A percentile compares a stretch with the other conserved stretches of the same genome.
These are phyloP conservation scores for Cecidostiba fungosa DNA, from an alignment of 2,888 invertebrate species.

Conservation along the genomic window DNA sequence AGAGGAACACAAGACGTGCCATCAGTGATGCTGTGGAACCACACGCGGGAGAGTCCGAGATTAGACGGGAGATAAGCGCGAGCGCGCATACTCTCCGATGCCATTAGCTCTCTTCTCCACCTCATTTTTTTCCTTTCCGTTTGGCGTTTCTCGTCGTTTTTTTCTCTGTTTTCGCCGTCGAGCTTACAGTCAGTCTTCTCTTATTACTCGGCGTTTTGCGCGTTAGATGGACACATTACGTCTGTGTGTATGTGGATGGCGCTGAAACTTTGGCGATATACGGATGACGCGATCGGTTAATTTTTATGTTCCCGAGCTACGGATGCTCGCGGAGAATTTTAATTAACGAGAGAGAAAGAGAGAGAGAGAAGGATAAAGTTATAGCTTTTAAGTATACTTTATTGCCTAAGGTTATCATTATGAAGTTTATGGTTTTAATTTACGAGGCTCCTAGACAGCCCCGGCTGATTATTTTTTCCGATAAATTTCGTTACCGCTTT, in stretches of 20 bases:
- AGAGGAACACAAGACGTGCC: slow-evolving; percentile 1
- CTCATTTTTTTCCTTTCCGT: slow-evolving; percentile 15
- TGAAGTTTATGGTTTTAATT: slow-evolving; percentile 38
- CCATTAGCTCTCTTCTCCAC: slow-evolving; percentile 39
- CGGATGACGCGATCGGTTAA: slow-evolving; percentile 47
- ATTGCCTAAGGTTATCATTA: slow-evolving; percentile 41
- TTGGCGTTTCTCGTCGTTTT: neutral
- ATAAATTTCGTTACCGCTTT: slow-evolving; percentile 13
- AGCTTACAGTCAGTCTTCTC: neutral
- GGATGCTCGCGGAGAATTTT: slow-evolving; percentile 37
- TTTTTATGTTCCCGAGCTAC: slow-evolving; percentile 32
- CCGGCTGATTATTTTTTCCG: neutral
- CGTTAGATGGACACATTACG: neutral
- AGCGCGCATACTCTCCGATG: slow-evolving; percentile 35
- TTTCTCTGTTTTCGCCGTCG: neutral
- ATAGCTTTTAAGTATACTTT: slow-evolving; percentile 21
- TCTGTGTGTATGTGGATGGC: neutral
- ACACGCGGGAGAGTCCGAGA: slow-evolving; percentile 30
- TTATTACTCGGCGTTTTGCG: neutral
- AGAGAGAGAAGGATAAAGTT: slow-evolving; percentile 17
- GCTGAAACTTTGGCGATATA: slow-evolving; percentile 32
- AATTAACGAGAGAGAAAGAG: slow-evolving; percentile 22
- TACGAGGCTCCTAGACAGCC: neutral
- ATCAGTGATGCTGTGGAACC: slow-evolving; percentile 11
- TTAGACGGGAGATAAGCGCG: slow-evolving; percentile 52